Evolutionary conservation across 2,797 vertebrate genomes (phyloP).

Genomic region (Siniperca obscura): DNA sequence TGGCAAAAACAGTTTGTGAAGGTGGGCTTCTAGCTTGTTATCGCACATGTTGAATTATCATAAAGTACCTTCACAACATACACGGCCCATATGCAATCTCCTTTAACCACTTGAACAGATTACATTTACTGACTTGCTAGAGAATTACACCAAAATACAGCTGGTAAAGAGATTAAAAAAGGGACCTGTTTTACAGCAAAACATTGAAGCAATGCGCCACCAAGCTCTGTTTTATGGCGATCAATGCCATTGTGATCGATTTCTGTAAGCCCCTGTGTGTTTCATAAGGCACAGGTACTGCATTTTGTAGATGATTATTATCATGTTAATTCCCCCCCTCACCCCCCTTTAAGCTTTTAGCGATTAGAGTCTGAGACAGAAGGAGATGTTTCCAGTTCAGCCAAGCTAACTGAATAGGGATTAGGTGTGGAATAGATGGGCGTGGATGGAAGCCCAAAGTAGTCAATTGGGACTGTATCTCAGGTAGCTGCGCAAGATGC

Average conservation of each 20-base stretch:
- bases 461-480: conserved; percentile 67
- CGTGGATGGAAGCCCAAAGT: conserved; percentile 65
- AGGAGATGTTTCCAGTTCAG: conserved; percentile 51
- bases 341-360: conserved; percentile 49
- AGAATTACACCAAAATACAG: conserved; percentile 61
- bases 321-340: conserved; percentile 53
- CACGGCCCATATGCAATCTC: conserved; percentile 29
- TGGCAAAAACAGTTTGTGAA: background rate
- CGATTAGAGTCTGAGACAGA: conserved; percentile 50
- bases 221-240: conserved; percentile 54
- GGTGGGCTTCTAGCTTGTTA: conserved; percentile 5
- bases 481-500: conserved; percentile 66
- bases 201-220: conserved; percentile 54
- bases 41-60: conserved; percentile 13
- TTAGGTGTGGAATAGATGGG: conserved; percentile 57
- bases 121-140: conserved; percentile 41
- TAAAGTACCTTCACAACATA: background rate
- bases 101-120: conserved; percentile 53
- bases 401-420: conserved; percentile 72
- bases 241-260: conserved; percentile 74
- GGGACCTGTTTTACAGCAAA: conserved; percentile 76
- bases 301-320: conserved; percentile 70
- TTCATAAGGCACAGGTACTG: conserved; percentile 67
- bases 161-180: conserved; percentile 72
- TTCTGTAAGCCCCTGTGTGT: conserved; percentile 67